Conservation (phyloP, 2,888 invertebrate genomes). For the Rhorus exstirpatorius region DNA sequence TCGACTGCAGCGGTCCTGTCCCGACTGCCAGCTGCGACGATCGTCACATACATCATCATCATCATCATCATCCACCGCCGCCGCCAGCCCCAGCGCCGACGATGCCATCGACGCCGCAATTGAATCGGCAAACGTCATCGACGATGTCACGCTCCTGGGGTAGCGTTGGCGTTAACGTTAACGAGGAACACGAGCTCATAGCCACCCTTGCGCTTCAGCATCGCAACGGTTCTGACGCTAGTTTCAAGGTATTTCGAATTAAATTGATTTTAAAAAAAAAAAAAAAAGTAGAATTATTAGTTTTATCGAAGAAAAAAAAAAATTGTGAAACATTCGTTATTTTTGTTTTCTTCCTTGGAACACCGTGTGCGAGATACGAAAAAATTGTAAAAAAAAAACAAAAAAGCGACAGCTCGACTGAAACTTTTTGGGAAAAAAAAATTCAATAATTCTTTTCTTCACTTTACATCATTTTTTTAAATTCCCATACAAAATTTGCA, state of each 20-base stretch:
- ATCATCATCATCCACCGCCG: conserved; percentile 82
- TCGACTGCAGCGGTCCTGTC: conserved; percentile 85
- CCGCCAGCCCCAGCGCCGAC: conserved; percentile 90
- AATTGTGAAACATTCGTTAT: no score
- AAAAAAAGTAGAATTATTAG: no score
- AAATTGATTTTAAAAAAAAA: background rate
- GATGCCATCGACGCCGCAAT: conserved; percentile 89
- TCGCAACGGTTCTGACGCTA: conserved; percentile 93
- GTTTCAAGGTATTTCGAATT: conserved; percentile 90
- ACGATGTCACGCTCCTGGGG: conserved; percentile 88
- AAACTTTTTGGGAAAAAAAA: no score
- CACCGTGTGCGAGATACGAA: no score
- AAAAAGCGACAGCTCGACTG: no score
- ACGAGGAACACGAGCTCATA: conserved; percentile 85
- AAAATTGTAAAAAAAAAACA: no score
- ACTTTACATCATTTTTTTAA: no score
- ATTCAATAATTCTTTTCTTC: no score
- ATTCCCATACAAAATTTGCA: no score
- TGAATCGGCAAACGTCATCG: conserved; percentile 85
- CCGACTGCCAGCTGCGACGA: conserved; percentile 86
- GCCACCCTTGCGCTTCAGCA: conserved; percentile 87
- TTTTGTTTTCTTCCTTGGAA: no score
- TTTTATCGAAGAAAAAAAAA: no score
- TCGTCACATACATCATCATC: conserved; percentile 81
- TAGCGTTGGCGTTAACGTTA: conserved; percentile 84